A percentile compares a stretch with the other conserved stretches of the same genome.
These are phyloP conservation scores for Maniola hyperantus DNA, from an alignment of 2,888 invertebrate genomes.

Conservation along the genomic window DNA sequence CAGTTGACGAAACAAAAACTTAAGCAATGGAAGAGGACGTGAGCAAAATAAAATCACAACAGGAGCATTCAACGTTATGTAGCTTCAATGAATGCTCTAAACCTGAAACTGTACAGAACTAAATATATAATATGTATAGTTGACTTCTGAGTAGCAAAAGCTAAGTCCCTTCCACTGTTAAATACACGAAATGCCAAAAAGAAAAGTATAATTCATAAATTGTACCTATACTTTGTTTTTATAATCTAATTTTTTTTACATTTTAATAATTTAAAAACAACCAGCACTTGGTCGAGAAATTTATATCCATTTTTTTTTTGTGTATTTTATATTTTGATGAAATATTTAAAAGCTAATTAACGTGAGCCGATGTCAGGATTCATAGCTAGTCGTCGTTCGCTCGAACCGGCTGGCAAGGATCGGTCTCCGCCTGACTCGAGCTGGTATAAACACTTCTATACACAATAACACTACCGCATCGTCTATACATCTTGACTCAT, in stretches of 20 bases:
- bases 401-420: slow-evolving; percentile 71
- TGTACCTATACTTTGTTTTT: slow-evolving; percentile 81
- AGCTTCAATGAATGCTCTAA: slow-evolving; percentile 49
- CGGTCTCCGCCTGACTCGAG: slow-evolving; percentile 71
- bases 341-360: slow-evolving; percentile 83
- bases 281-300: slow-evolving; percentile 82
- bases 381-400: slow-evolving; percentile 83
- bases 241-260: slow-evolving; percentile 83
- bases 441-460: slow-evolving; percentile 76
- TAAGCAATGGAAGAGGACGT: slow-evolving; percentile 80
- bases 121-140: slow-evolving; percentile 43
- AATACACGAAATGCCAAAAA: slow-evolving; percentile 75
- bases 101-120: slow-evolving; percentile 47
- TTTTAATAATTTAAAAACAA: slow-evolving; percentile 84
- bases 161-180: slow-evolving; percentile 70
- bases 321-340: slow-evolving; percentile 83
- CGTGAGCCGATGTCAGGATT: slow-evolving; percentile 83
- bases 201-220: slow-evolving; percentile 82
- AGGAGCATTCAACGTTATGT: slow-evolving; percentile 65
- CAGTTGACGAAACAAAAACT: slow-evolving; percentile 67
- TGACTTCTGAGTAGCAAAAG: slow-evolving; percentile 61
- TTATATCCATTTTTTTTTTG: slow-evolving; percentile 82
- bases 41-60: slow-evolving; percentile 78
- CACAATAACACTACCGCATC: slow-evolving; percentile 76
- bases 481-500: slow-evolving; percentile 75